Conservation (phyloP, 2,888 invertebrate genomes). For the Xiphydria camelus region DNA sequence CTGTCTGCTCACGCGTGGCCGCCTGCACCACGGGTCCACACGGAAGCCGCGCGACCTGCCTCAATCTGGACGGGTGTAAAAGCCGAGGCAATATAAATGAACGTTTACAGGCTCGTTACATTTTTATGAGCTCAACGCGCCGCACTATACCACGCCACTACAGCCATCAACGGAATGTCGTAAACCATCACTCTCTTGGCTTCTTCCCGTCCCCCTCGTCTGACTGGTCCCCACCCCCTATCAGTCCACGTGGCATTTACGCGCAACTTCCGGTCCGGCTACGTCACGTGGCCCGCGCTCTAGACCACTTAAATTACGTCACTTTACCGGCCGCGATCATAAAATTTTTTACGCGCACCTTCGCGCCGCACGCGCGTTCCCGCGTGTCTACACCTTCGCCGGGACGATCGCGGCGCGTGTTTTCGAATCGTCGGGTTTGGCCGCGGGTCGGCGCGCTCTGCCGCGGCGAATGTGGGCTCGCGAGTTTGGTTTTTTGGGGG, state of each 20-base stretch:
- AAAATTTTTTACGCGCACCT: conserved; percentile 56
- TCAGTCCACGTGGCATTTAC: conserved; percentile 44
- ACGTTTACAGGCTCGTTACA: conserved; percentile 59
- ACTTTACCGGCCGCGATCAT: conserved; percentile 56
- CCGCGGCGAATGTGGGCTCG: too few species aligned
- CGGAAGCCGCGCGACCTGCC: conserved; percentile 49
- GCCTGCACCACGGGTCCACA: conserved; percentile 37
- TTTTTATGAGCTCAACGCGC: conserved; percentile 57
- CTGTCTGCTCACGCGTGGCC: conserved; percentile 41
- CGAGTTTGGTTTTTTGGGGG: too few species aligned
- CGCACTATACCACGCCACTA: conserved; percentile 50
- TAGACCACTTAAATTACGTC: conserved; percentile 53
- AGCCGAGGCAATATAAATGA: conserved; percentile 57
- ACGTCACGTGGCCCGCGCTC: conserved; percentile 44
- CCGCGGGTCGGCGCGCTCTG: too few species aligned
- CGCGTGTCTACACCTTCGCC: too few species aligned
- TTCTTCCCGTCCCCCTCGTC: neutral
- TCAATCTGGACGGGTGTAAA: conserved; percentile 53
- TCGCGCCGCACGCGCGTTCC: too few species aligned
- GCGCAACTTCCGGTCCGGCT: conserved; percentile 50
- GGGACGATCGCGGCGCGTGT: too few species aligned
- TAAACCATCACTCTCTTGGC: conserved; percentile 47
- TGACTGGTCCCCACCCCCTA: conserved; percentile 19
- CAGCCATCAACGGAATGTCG: conserved; percentile 55
- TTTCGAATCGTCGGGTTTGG: too few species aligned